Base-by-base conservation (phyloP, 2,797 vertebrate genomes). In the Heterohyrax brucei region DNA sequence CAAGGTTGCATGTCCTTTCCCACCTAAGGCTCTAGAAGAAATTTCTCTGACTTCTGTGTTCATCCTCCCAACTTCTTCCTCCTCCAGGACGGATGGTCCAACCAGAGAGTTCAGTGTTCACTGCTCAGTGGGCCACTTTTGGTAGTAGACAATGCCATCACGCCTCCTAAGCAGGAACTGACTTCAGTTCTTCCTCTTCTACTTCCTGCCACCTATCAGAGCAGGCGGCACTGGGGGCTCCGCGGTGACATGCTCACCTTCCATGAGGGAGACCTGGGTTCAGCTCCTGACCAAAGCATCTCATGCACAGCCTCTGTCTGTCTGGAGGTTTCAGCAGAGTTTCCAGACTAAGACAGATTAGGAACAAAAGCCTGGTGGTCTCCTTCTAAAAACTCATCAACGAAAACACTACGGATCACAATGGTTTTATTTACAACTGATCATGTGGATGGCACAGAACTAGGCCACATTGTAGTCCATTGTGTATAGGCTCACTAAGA, bases 101-200 rank as follows among this genome's bases (percentile, higher is more conserved):
- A 73, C 5, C 30, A 30, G 28, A 14, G 1, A 21, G 46, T 5
- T 50, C 76, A 26, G 19, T 62, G 28, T 56, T n/a, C 56, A 6
- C 68, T 1, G 62, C 5, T 19, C 61, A 14, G 0, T 3, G 76
- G 39, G 22, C 56, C n/a, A 78, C 56, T 50, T 79, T 64, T 7
- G 26, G 62, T 7, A 12, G 44, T 0, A 5, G 56, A 16, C 48
- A 62, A 76, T 0, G 0, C 56, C 56, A 39, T 30, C 64, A 26
- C 1, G 3, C 7, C 19, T 39, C 56, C n/a, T 16, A 75, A 19
- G n/a, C 16, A 5, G 61, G 46, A 48, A 46, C 24, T 24, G 46
- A 44, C 8, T n/a, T 79, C 10, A 26, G 1, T 22, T 62, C 76
- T 73, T 78, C 26, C 30, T 78, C 44, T 30, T 33, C 2, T 22